A percentile compares a stretch with the other conserved stretches of the same genome.
phyloP scores from a whole-genome alignment of 2,113 vertebrate species.

The Trochalopteron elliotii region DNA sequence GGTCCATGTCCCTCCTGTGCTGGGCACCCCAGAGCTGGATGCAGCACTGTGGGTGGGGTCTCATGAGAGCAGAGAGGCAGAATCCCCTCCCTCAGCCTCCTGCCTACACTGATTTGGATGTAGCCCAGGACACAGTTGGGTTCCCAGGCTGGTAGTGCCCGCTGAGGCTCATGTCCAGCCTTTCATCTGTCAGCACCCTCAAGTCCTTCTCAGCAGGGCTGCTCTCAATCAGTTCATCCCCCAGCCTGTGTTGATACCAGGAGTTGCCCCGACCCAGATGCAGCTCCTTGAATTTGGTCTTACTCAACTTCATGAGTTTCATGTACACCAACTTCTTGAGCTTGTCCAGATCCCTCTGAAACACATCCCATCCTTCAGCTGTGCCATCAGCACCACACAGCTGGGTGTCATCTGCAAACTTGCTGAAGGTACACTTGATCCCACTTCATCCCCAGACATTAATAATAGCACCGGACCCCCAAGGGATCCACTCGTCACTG shows the following conservation, averaged over 20 bases:
- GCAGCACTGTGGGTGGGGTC: background rate
- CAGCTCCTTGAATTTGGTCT: background rate
- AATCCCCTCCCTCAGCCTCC: background rate
- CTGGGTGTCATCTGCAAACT: background rate
- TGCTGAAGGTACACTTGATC: background rate
- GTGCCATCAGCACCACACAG: background rate
- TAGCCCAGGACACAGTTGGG: background rate
- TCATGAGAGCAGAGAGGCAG: background rate
- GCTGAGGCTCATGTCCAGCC: background rate
- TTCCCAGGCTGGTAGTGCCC: background rate
- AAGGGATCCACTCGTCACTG: background rate
- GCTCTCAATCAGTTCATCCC: background rate
- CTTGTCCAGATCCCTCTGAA: background rate
- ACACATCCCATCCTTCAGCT: background rate
- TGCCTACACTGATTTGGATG: fast-evolving
- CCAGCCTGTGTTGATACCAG: background rate
- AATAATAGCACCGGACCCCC: background rate
- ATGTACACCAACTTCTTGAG: background rate
- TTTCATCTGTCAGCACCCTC: background rate
- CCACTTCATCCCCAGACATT: background rate
- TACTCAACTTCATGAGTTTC: background rate
- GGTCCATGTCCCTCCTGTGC: background rate
- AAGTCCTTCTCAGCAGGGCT: background rate
- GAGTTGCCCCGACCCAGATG: background rate
- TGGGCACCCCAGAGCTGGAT: background rate